Conservation (phyloP, 2,888 invertebrate genomes). For the Chaitophorus viminalis region DNA sequence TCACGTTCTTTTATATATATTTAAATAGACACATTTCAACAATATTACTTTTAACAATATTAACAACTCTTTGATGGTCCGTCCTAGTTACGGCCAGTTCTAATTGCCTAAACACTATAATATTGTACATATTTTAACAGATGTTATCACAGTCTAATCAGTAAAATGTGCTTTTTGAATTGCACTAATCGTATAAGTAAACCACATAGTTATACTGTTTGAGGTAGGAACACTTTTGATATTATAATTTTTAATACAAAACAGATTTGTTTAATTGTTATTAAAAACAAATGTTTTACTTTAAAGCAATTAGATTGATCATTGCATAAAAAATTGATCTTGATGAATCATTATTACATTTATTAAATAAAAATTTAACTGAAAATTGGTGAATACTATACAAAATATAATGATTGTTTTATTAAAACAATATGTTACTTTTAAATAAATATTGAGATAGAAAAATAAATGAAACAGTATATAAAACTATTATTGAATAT, state of each 20-base stretch:
- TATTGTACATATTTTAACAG: constrained; percentile 59
- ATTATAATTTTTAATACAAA: constrained; percentile 35
- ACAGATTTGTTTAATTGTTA: constrained; percentile 41
- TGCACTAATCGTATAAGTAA: constrained; percentile 43
- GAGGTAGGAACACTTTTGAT: constrained; percentile 55
- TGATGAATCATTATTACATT: not conserved
- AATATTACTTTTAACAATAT: constrained; percentile 55
- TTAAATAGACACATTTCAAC: constrained; percentile 51
- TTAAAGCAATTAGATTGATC: constrained; percentile 52
- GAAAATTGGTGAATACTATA: constrained; percentile 2
- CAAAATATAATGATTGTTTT: constrained; percentile 6
- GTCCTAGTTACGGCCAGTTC: constrained; percentile 54
- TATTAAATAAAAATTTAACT: constrained; percentile 29
- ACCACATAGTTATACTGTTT: constrained; percentile 35
- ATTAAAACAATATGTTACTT: not conserved
- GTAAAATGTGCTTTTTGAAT: constrained; percentile 51
- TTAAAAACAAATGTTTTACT: constrained; percentile 44
- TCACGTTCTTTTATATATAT: constrained; percentile 49
- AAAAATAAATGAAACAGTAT: constrained; percentile 50
- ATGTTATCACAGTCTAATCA: constrained; percentile 59
- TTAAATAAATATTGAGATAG: constrained; percentile 16
- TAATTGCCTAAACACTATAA: constrained; percentile 59
- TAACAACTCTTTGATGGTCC: constrained; percentile 57
- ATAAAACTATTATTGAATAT: constrained; percentile 30
- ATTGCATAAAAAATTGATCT: constrained; percentile 62